These are phyloP conservation scores for Drosophila pseudotalamancana DNA, from an alignment of 2,888 invertebrate species.

Conservation along the genomic window DNA sequence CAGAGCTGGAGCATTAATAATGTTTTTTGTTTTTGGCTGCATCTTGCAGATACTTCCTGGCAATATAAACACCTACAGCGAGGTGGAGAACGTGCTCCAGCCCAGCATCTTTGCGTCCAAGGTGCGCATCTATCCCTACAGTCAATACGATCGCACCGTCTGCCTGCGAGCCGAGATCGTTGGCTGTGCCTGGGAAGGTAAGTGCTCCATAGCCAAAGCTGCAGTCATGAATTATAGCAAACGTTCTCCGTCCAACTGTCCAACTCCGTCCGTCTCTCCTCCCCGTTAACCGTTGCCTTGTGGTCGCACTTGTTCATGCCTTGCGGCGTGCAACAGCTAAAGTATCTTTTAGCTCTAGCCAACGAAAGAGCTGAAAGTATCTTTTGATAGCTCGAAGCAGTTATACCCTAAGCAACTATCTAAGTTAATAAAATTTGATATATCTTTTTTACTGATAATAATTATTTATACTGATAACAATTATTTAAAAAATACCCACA, in stretches of 20 bases:
- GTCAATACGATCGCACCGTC: constrained; percentile 90
- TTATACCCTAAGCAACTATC: constrained; percentile 29
- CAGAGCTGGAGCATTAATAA: constrained; percentile 57
- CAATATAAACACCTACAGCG: constrained; percentile 91
- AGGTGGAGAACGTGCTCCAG: constrained; percentile 89
- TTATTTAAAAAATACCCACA: too few relatives aligned
- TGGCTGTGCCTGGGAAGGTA: constrained; percentile 91
- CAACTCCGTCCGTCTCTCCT: not conserved
- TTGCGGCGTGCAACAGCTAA: constrained; percentile 43
- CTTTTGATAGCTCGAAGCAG: constrained; percentile 4
- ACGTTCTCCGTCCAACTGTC: constrained; percentile 10
- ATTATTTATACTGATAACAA: not conserved
- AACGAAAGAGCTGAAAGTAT: not conserved
- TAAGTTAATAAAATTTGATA: not conserved
- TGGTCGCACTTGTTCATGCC: constrained; percentile 64
- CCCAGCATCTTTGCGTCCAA: constrained; percentile 91
- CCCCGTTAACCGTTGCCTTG: not conserved
- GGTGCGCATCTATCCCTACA: constrained; percentile 92
- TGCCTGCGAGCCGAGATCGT: constrained; percentile 93
- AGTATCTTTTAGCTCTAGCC: constrained; percentile 33
- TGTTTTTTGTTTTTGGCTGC: constrained; percentile 21
- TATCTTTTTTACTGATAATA: not conserved
- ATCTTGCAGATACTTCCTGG: constrained; percentile 89
- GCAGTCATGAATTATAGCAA: constrained; percentile 57
- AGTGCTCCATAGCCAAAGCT: constrained; percentile 77